These are phyloP conservation scores for Sebastes cheni DNA, from an alignment of 2,797 vertebrate species.

Conservation along the genomic window DNA sequence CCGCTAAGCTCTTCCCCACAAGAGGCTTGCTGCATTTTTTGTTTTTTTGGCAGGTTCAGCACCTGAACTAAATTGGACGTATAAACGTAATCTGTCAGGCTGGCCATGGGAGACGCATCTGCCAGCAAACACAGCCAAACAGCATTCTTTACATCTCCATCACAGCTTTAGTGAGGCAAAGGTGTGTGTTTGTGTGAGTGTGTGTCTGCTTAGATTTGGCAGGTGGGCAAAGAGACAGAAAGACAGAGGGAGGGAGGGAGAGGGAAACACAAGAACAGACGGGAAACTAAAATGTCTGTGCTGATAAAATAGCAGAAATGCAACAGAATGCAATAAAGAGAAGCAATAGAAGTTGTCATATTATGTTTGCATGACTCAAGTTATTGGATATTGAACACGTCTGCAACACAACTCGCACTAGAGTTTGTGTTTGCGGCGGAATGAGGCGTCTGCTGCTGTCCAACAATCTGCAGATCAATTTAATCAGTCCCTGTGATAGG, in stretches of 20 bases:
- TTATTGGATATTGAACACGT: not conserved
- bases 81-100: constrained; percentile 54
- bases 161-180: constrained; percentile 28
- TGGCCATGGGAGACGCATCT: constrained; percentile 41
- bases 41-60: constrained; percentile 39
- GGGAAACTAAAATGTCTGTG: constrained; percentile 1
- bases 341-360: not conserved
- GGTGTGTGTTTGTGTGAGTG: constrained; percentile 9
- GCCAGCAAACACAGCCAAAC: constrained; percentile 46
- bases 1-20: constrained; percentile 27
- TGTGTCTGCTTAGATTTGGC: constrained; percentile 29
- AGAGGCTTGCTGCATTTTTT: constrained; percentile 13
- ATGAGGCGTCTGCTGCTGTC: constrained; percentile 26
- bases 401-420: not conserved
- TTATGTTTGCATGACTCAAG: not conserved
- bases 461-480: constrained; percentile 59
- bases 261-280: constrained; percentile 9
- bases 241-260: not conserved
- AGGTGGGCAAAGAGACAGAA: constrained; percentile 44
- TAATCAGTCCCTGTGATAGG: constrained; percentile 60
- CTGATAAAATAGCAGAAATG: not conserved
- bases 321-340: not conserved
- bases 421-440: not conserved
- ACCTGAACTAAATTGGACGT: constrained; percentile 63
- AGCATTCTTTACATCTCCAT: constrained; percentile 58